phyloP scores from a whole-genome alignment of 2,113 vertebrate species.

The Dunckerocampus dactyliophorus region DNA sequence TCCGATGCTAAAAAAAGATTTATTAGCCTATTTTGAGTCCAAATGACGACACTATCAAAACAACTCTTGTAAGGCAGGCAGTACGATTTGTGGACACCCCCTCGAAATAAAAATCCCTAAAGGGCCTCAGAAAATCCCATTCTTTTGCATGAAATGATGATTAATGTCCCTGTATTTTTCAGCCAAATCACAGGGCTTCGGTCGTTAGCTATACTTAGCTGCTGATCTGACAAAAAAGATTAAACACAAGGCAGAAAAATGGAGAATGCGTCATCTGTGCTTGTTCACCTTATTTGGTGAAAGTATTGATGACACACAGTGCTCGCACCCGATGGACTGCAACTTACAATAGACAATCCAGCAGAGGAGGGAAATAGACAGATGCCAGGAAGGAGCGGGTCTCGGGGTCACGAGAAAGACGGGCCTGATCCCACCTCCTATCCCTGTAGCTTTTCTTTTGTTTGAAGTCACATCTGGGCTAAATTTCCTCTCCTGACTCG shows the following conservation, averaged over 20 bases:
- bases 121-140: neutral
- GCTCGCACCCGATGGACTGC: conserved; percentile 8
- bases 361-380: conserved; percentile 47
- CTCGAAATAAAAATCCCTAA: neutral
- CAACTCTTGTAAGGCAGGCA: neutral
- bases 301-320: conserved; percentile 5
- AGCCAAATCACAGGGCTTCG: neutral
- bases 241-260: neutral
- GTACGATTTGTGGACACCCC: neutral
- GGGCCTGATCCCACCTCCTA: conserved; percentile 68
- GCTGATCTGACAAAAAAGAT: neutral
- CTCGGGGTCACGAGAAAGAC: conserved; percentile 64
- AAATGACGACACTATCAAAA: neutral
- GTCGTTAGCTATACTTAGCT: conserved; percentile 1
- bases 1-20: neutral
- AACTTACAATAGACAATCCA: conserved; percentile 39
- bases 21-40: neutral
- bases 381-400: conserved; percentile 66
- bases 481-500: conserved; percentile 60
- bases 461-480: conserved; percentile 77
- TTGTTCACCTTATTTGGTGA: conserved; percentile 21
- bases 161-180: conserved; percentile 13
- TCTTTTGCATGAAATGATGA: conserved; percentile 2
- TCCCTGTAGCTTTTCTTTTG: conserved; percentile 63
- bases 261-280: neutral